Percentiles rank a stretch among this genome's conserved stretches.
Evolutionary conservation across 2,113 vertebrate genomes (phyloP).

Genomic region (Nycticebus coucang): DNA sequence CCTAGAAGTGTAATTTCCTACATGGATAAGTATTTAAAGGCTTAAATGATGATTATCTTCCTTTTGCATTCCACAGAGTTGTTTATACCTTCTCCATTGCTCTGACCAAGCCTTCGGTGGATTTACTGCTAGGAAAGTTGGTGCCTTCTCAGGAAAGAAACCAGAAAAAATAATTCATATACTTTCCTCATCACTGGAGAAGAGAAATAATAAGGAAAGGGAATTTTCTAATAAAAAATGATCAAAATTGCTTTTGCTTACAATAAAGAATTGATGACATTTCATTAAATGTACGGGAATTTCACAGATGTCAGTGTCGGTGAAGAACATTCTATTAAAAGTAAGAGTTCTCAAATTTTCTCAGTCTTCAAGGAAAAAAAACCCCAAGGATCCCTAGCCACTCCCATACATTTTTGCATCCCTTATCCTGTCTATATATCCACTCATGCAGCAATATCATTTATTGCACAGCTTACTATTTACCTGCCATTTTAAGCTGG

Average conservation of each 20-base stretch:
- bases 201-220: neutral
- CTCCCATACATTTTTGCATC: neutral
- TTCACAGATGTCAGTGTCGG: neutral
- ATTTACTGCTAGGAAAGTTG: neutral
- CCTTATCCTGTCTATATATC: neutral
- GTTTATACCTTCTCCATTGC: neutral
- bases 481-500: conserved; percentile 1
- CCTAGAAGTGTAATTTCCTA: neutral
- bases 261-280: conserved; percentile 10
- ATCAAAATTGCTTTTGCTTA: conserved; percentile 52
- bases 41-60: conserved; percentile 1
- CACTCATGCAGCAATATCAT: neutral
- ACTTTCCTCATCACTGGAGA: neutral
- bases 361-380: conserved; percentile 25
- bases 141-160: neutral
- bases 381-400: neutral
- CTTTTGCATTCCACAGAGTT: conserved; percentile 23
- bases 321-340: conserved; percentile 22
- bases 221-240: conserved; percentile 27
- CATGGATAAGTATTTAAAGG: neutral
- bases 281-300: neutral
- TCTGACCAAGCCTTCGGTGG: neutral
- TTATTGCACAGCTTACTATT: conserved; percentile 18
- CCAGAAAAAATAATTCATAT: conserved; percentile 5
- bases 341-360: neutral